Base-by-base conservation (phyloP, 2,888 invertebrate genomes). In the Diaperis boleti region DNA sequence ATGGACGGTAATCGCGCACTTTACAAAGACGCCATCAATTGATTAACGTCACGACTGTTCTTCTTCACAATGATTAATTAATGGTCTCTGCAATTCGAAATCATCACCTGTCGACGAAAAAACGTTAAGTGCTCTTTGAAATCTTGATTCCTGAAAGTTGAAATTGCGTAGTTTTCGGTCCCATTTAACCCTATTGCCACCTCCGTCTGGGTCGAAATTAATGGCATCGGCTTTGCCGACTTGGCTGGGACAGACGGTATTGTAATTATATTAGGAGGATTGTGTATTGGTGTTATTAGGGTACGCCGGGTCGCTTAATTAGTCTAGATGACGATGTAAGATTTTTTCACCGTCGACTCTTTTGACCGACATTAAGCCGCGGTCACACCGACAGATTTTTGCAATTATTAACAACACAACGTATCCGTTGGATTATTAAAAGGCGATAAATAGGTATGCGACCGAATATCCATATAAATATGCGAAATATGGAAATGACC, bases 21-120 rank as follows among this genome's bases (percentile, higher is more conserved):
- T 49, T 56, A 62, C 56, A 61, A 61, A 61, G 61, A 61, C 61
- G 61, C 61, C 62, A 52, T 20, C 45, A 57, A 57, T 42, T 62
- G 57, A 62, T 62, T 62, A 62, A 62, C 49, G 62, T 62, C 52
- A 42, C 50, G 42, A 62, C 55, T 56, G 49, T 55, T 62, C 56
- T 62, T 49, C 49, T 33, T 49, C 35, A 35, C 17, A 15, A 37
- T 57, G 62, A 62, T 62, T 57, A 62, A 62, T 62, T 62, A 62
- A 62, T 45, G 15, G 26, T 33, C 42, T 14, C 31, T 17, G 18
- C 50, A 18, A 10, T 50, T 50, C 18, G 35, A 33, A 33, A 8
- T 39, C 52, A 39, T 52, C 52, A 20, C 39, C 37, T 26, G n/a
- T 4, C 6, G 26, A 22, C 13, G 14, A 47, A 47, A 31, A 47